A percentile compares a stretch with the other conserved stretches of the same genome.
phyloP scores from a whole-genome alignment of 2,113 vertebrate genomes.

The Rhineura floridana region DNA sequence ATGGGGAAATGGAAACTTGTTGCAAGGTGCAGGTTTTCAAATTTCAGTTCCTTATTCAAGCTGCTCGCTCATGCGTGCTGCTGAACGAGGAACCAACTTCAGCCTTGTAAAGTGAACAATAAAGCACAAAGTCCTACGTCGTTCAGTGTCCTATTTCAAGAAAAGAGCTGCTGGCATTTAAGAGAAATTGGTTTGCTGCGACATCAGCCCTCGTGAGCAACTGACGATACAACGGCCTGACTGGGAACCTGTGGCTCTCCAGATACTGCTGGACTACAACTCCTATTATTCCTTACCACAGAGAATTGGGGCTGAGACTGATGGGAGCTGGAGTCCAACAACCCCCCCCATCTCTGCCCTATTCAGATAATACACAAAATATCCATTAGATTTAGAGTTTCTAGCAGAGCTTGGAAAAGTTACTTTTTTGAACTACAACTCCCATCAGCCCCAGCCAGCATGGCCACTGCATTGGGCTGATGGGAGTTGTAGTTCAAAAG shows the following conservation, averaged over 20 bases:
- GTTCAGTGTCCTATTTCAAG: not conserved
- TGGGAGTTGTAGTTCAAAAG: too few species aligned
- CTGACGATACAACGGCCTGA: not conserved
- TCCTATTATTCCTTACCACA: too few species aligned
- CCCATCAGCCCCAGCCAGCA: too few species aligned
- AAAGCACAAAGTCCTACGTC: not conserved
- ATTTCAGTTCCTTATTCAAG: not conserved
- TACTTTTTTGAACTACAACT: too few species aligned
- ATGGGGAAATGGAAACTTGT: too few species aligned
- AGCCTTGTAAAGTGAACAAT: not conserved
- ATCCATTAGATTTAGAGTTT: not conserved
- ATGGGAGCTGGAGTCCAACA: too few species aligned
- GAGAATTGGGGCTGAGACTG: too few species aligned
- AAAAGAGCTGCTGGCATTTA: not conserved
- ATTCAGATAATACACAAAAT: not conserved
- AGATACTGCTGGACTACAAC: too few species aligned
- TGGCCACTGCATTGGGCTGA: too few species aligned
- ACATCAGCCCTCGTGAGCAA: not conserved
- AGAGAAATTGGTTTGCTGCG: not conserved
- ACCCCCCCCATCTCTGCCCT: too few species aligned
- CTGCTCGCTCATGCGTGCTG: not conserved
- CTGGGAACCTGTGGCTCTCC: too few species aligned
- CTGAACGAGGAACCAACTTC: not conserved
- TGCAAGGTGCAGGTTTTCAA: not conserved
- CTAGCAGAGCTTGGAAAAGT: too few species aligned